Conservation (phyloP, 2,888 invertebrate species). For the Melanophora roralis region DNA sequence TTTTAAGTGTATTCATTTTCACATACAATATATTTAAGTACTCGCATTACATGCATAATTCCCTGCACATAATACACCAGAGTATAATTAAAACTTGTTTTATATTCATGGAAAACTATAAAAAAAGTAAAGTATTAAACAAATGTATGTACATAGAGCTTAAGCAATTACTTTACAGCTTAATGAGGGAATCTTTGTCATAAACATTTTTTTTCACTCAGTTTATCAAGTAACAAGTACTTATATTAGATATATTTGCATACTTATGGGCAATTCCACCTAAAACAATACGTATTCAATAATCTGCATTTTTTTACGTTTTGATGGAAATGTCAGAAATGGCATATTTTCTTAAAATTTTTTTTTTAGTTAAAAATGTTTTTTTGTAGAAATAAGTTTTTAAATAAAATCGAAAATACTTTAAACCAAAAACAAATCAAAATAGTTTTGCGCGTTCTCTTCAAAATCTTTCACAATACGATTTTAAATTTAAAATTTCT, state of each 20-base stretch:
- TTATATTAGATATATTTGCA: not conserved
- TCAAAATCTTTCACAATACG: too few species aligned
- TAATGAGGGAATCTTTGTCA: conserved; percentile 1
- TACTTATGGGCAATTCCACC: too few species aligned
- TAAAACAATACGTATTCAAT: too few species aligned
- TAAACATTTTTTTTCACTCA: not conserved
- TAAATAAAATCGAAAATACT: too few species aligned
- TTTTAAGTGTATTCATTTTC: not conserved
- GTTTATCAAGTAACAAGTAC: conserved; percentile 1
- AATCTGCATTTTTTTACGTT: too few species aligned
- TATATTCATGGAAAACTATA: conserved; percentile 14
- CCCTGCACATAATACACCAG: conserved; percentile 29
- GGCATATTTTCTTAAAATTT: too few species aligned
- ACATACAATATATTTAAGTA: conserved; percentile 6
- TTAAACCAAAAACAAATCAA: too few species aligned
- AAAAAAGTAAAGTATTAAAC: not conserved
- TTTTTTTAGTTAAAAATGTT: too few species aligned
- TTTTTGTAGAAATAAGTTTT: too few species aligned
- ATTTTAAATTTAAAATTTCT: too few species aligned
- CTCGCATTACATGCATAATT: conserved; percentile 22
- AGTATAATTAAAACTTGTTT: conserved; percentile 56
- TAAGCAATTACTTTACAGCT: conserved; percentile 30
- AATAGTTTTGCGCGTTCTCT: too few species aligned
- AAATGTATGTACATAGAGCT: conserved; percentile 14
- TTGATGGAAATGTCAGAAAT: too few species aligned